Base-by-base conservation (phyloP, 2,888 invertebrate genomes). In the Athalia cordata region DNA sequence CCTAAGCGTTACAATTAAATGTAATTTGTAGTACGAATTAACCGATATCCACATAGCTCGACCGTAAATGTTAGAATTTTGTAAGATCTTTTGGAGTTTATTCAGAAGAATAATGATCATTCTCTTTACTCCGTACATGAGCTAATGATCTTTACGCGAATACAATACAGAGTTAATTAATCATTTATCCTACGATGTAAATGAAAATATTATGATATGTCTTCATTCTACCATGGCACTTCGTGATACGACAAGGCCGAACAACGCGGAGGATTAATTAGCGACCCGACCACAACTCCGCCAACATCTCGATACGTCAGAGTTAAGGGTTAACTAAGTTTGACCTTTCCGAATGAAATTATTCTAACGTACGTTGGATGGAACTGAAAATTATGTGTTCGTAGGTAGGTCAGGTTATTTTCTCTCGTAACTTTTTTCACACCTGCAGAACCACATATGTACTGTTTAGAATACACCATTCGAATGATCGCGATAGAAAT, bases 1-100 rank as follows among this genome's bases (percentile, higher is more conserved):
- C 57, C 72, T 57, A 59, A 59, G 57, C 72, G 59, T 59, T 47
- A 72, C 72, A 72, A 72, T 72, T 72, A 72, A 59, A 47, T 57
- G 9, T 72, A 72, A 72, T 72, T 72, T 72, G 72, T 72, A 72
- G 43, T 7, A n/a, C 59, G 13, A 15, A 47, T 49, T 47, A 29
- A 59, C 72, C 15, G 59, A 47, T n/a, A 45, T 72, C 72, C 72
- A 9, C 47, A 29, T 29, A 29, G 29, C 29, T 29, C 29, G 45
- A 43, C 9, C 72, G 45, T 13, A 15, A 59, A 72, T 72, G 47
- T 59, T 59, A 13, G n/a, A 4, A 72, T 57, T 72, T 59, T 72
- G 29, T 68, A 7, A 50, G 55, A 29, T 59, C 13, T 13, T 5
- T 72, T 72, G n/a, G 13, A 59, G n/a, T 45, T 59, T 72, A 47